Conservation (phyloP, 2,888 invertebrate genomes). For the Tenthredo amoena region DNA sequence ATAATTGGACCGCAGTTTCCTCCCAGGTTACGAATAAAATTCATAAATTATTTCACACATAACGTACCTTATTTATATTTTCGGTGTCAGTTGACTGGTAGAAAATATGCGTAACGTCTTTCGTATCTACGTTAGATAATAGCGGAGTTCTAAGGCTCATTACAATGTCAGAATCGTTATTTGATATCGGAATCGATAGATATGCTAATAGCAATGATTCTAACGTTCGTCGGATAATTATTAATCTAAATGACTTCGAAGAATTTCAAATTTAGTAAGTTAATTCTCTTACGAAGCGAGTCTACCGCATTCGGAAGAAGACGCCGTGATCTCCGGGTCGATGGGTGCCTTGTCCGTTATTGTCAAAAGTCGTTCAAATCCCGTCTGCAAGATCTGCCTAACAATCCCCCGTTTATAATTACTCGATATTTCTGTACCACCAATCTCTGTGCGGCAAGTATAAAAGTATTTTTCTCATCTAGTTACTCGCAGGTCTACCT, state of each 20-base stretch:
- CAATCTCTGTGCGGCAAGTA: constrained; percentile 2
- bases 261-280: not conserved
- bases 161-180: not conserved
- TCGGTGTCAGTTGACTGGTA: constrained; percentile 6
- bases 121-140: not conserved
- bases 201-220: not conserved
- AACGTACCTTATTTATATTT: not conserved
- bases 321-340: not conserved
- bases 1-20: not conserved
- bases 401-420: not conserved
- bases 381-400: not conserved
- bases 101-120: not conserved
- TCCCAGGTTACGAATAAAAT: not conserved
- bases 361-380: not conserved
- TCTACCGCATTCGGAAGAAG: not conserved
- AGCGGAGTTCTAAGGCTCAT: constrained; percentile 11
- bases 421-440: constrained; percentile 4
- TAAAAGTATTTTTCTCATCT: not conserved
- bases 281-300: not conserved
- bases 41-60: not conserved
- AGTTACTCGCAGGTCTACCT: not conserved
- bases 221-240: not conserved
- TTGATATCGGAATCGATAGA: not conserved
- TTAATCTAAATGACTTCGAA: not conserved
- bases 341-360: not conserved